Base-by-base conservation (phyloP, 2,113 vertebrate species). In the Notiomystis cincta region DNA sequence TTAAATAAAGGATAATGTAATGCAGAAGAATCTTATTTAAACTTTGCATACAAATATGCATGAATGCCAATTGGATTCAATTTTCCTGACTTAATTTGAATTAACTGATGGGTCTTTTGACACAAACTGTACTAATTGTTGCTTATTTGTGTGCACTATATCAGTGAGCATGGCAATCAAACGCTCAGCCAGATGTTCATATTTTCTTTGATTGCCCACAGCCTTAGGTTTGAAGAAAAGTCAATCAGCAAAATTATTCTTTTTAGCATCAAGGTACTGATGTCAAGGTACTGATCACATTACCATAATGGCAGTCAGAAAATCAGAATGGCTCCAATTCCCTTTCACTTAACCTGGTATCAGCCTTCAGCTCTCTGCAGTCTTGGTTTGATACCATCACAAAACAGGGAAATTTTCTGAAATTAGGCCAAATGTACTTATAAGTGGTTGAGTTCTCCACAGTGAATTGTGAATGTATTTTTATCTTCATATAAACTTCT, bases 51-150 rank as follows among this genome's bases (percentile, higher is more conserved):
- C 85, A 95, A 94, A 96, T 97, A 93, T 65, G 79, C 90, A 90
- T 79, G 82, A 92, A 91, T 97, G 85, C 94, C 95, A 98, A 97
- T 89, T 96, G 94, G 93, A 96, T 97, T 98, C 92, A 96, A 95
- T 98, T 97, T 98, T 97, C 82, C 93, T 97, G 95, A 93, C 96
- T 97, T 98, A 97, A 98, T 98, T 97, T 97, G 93, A 98, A 98
- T 98, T 97, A 98, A 95, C 96, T 96, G 97, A 97, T 66, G 69
- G 80, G 82, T 96, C 96, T 98, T 98, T 97, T 97, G 97, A 98
- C 97, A 98, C 94, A 95, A 91, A 91, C 92, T 94, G 86, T 92
- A 97, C 94, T 98, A 97, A 98, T 97, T 97, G 93, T 95, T 97
- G 95, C 96, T 97, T 98, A 96, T 98, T 97, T 97, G 96, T 96